phyloP scores from a whole-genome alignment of 2,797 vertebrate species.

The Poecilia wingei region DNA sequence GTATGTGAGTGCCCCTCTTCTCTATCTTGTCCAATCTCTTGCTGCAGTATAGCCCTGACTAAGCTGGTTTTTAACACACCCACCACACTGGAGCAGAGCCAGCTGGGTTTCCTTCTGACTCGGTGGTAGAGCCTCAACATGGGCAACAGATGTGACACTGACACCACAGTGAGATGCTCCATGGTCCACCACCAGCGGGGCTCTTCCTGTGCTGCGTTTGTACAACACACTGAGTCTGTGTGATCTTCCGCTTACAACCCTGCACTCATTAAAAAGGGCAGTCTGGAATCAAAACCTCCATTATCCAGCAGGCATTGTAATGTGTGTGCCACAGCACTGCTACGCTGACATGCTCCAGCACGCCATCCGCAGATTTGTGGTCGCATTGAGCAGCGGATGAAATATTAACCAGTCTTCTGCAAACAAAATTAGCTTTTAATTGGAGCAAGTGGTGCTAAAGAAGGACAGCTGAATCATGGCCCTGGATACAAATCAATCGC shows the following conservation, averaged over 20 bases:
- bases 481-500: slow-evolving; percentile 48
- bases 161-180: slow-evolving; percentile 60
- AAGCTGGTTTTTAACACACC: slow-evolving; percentile 61
- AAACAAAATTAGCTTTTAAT: slow-evolving; percentile 76
- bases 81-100: slow-evolving; percentile 63
- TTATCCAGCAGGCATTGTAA: slow-evolving; percentile 35
- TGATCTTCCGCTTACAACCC: slow-evolving; percentile 35
- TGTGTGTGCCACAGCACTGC: slow-evolving; percentile 31
- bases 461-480: slow-evolving; percentile 54
- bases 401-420: slow-evolving; percentile 70
- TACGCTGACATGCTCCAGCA: slow-evolving; percentile 42
- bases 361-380: slow-evolving; percentile 60
- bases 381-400: slow-evolving; percentile 51
- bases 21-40: slow-evolving; percentile 60
- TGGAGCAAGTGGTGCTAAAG: slow-evolving; percentile 57
- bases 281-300: slow-evolving; percentile 24
- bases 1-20: slow-evolving; percentile 51
- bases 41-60: slow-evolving; percentile 60
- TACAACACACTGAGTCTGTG: slow-evolving; percentile 13
- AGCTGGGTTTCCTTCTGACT: slow-evolving; percentile 66
- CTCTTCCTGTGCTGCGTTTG: slow-evolving; percentile 20
- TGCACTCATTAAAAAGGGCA: slow-evolving; percentile 21
- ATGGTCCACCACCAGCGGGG: slow-evolving; percentile 51
- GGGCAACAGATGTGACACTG: slow-evolving; percentile 66
- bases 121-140: slow-evolving; percentile 47